phyloP scores from a whole-genome alignment of 2,888 invertebrate genomes.

The Rhyacophila evoluta region DNA sequence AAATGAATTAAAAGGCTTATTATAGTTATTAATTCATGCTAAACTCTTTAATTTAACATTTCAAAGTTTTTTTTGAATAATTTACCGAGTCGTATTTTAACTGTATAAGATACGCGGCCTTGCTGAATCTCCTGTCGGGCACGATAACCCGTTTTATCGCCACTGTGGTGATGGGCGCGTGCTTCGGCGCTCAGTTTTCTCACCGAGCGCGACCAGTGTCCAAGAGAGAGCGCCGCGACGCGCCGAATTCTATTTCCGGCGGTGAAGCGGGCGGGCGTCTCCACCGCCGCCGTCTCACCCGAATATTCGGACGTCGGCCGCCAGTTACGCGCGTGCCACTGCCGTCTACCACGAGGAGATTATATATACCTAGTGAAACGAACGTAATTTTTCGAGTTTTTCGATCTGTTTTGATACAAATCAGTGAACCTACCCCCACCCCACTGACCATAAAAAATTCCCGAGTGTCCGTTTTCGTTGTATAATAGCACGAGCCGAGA shows the following conservation, averaged over 20 bases:
- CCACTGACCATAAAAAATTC: neutral
- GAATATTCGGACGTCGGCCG: slow-evolving; percentile 22
- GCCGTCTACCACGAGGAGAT: neutral
- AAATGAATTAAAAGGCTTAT: too few relatives aligned
- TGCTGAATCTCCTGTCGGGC: neutral
- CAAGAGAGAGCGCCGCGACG: slow-evolving; percentile 20
- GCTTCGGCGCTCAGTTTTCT: neutral
- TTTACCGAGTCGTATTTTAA: too few relatives aligned
- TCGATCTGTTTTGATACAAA: too few relatives aligned
- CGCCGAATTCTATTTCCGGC: slow-evolving; percentile 53
- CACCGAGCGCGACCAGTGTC: slow-evolving; percentile 7
- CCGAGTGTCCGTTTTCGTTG: neutral
- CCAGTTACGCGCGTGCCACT: slow-evolving; percentile 12
- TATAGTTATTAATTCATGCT: too few relatives aligned
- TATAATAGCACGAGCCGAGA: neutral
- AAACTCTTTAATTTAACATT: too few relatives aligned
- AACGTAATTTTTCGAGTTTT: neutral
- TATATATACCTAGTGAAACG: neutral
- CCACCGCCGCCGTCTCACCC: slow-evolving; percentile 24
- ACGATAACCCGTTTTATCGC: neutral
- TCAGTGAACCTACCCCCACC: too few relatives aligned
- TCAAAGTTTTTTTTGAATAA: too few relatives aligned
- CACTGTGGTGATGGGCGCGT: neutral
- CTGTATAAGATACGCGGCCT: too few relatives aligned
- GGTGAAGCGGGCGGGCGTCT: slow-evolving; percentile 57